A percentile compares a stretch with the other conserved stretches of the same genome.
phyloP scores from a whole-genome alignment of 2,888 invertebrate species.

The Polydrusus pterygomalis region DNA sequence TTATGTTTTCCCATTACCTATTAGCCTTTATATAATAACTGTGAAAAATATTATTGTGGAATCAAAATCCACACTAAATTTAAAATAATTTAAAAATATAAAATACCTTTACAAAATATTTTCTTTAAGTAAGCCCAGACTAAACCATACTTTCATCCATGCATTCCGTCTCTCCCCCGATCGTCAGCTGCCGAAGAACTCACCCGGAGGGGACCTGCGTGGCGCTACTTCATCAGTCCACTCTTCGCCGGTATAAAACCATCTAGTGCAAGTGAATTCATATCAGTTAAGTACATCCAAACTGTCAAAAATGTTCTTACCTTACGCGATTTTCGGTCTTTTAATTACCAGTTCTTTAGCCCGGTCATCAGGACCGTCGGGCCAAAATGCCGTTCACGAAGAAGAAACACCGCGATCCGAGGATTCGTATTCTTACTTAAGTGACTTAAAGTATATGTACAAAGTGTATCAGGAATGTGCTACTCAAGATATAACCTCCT shows the following conservation, averaged over 20 bases:
- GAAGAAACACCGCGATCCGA: conserved; percentile 64
- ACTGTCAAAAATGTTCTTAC: conserved; percentile 73
- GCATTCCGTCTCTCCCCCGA: conserved; percentile 31
- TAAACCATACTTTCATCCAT: conserved; percentile 17
- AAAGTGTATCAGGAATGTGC: conserved; percentile 89
- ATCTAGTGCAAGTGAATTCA: conserved; percentile 70
- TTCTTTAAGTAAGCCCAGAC: neutral
- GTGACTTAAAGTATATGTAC: conserved; percentile 83
- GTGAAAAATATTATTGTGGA: too few species aligned
- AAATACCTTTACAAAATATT: too few species aligned
- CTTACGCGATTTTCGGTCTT: conserved; percentile 76
- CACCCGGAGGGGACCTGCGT: conserved; percentile 56
- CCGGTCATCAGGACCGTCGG: conserved; percentile 72
- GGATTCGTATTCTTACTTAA: conserved; percentile 72
- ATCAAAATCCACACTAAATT: too few species aligned
- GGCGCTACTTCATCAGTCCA: conserved; percentile 48
- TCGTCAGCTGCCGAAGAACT: conserved; percentile 31
- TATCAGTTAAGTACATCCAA: conserved; percentile 67
- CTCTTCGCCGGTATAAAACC: conserved; percentile 66
- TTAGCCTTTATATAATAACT: too few species aligned
- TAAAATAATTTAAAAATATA: too few species aligned
- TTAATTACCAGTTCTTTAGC: conserved; percentile 75
- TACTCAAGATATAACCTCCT: conserved; percentile 80
- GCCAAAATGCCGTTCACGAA: conserved; percentile 71
- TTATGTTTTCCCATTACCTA: too few species aligned